Percentiles rank a stretch among this genome's conserved stretches.
Conservation (phyloP, 2,797 vertebrate species). For the Sandelia bainsii region DNA sequence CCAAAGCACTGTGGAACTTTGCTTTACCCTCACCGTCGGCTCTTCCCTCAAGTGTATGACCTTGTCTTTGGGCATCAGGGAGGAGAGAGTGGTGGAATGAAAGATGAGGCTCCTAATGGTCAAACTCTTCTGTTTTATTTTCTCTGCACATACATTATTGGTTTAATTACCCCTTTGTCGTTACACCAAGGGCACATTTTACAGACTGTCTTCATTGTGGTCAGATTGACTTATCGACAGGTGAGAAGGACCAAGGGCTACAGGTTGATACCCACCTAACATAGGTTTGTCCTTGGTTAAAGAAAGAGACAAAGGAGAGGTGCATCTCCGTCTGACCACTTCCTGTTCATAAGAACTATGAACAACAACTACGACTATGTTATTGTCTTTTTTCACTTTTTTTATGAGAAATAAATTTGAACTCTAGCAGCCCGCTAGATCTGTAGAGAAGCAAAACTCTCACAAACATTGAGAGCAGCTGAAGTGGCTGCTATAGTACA, state of each 20-base stretch:
- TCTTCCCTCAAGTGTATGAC: conserved; percentile 38
- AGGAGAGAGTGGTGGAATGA: conserved; percentile 62
- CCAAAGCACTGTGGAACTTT: conserved; percentile 14
- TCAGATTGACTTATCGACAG: conserved; percentile 42
- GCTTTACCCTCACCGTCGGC: background rate
- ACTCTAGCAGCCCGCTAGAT: conserved; percentile 1
- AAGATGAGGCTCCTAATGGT: conserved; percentile 73
- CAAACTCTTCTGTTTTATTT: conserved; percentile 78
- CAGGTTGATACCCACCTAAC: conserved; percentile 30
- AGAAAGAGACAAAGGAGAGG: too few species aligned
- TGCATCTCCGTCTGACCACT: too few species aligned
- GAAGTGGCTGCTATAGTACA: conserved; percentile 43
- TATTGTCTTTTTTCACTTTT: background rate
- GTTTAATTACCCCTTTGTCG: conserved; percentile 77
- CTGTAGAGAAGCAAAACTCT: conserved; percentile 15
- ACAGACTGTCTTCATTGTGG: conserved; percentile 58
- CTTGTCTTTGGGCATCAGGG: conserved; percentile 65
- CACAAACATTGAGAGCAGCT: conserved; percentile 53
- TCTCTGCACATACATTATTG: conserved; percentile 79
- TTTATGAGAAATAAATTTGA: background rate
- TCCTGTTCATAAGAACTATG: too few species aligned
- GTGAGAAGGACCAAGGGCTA: conserved; percentile 28
- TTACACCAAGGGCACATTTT: conserved; percentile 79
- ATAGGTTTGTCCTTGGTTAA: conserved; percentile 31
- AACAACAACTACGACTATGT: background rate